Evolutionary conservation across 2,888 invertebrate genomes (phyloP), one percentile per base, ranked within the genome.

Genomic region (Conistra vaccinii): DNA sequence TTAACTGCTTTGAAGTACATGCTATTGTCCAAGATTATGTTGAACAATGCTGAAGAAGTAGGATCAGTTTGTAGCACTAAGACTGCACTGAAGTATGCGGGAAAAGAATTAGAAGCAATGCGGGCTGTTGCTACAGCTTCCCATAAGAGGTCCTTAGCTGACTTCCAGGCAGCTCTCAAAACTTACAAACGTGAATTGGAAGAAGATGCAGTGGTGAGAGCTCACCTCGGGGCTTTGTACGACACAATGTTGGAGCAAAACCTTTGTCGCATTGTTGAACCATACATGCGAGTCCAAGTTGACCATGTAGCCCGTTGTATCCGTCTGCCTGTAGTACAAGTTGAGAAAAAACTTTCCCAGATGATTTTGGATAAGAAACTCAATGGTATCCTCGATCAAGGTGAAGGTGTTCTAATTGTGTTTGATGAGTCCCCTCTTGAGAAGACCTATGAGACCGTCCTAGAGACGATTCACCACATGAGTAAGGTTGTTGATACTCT

Each of bases 301-400:
- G 98, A 98, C 83, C 99, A 99, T 95, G 98, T 99, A 87, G 99
- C 99, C 42, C 98, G 98, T 87, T 97, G 98, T 89, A 99, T 99
- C 95, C 98, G 98, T 89, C 97, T 99, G 80, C 98, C 99, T 20
- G 98, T 98, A 76, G 93, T 97, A 97, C 98, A 98, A 96, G 99
- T 99, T 70, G 99, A 99, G 95, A 99, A 99, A 96, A 99, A 99
- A 96, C 96, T 99, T 77, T 99, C 99, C 68, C 99, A 99, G 96
- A 99, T 99, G 99, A 99, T 99, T 93, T 97, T 99, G 93, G 99
- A 99, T 95, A 99, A 99, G 92, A 99, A 99, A 95, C 98, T 99
- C 88, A 97, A 98, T 96, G 99, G 99, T 35, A 99, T 99, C 88
- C 97, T 99, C 87, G 99, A 99, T 96, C 99, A 99, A 96, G 99